Percentiles rank a stretch among this genome's conserved stretches.
Evolutionary conservation across 2,113 vertebrate genomes (phyloP).

Genomic region (Melanerpes aurifrons): DNA sequence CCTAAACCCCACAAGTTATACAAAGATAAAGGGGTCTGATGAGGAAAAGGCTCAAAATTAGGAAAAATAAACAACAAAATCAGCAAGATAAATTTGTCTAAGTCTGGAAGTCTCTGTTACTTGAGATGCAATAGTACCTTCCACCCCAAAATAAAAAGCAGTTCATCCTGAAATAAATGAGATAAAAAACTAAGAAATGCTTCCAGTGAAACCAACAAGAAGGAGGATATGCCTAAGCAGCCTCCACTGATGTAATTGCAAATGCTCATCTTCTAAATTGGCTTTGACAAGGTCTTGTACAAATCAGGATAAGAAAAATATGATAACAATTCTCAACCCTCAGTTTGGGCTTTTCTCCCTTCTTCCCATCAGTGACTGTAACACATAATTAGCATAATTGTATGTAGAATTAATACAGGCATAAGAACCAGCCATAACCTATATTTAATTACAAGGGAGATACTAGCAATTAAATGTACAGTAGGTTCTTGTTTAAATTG

Average conservation of each 20-base stretch:
- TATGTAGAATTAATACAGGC: slow-evolving; percentile 50
- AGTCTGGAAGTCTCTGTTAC: slow-evolving; percentile 8
- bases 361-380: slow-evolving; percentile 3
- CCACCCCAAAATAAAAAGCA: background rate
- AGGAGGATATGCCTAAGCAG: background rate
- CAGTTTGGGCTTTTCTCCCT: background rate
- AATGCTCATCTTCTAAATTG: background rate
- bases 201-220: background rate
- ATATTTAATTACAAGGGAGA: slow-evolving; percentile 58
- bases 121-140: background rate
- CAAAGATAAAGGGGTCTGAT: background rate
- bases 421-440: slow-evolving; percentile 20
- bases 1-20: slow-evolving; percentile 2
- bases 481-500: slow-evolving; percentile 58
- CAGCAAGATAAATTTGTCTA: slow-evolving; percentile 26
- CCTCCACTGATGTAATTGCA: background rate
- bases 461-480: slow-evolving; percentile 34
- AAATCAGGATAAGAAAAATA: background rate
- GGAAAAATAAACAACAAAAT: slow-evolving; percentile 19
- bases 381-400: slow-evolving; percentile 39
- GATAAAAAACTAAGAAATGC: background rate
- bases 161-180: background rate
- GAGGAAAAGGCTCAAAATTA: background rate
- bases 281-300: background rate
- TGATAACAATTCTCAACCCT: background rate